Evolutionary conservation across 2,888 invertebrate species (phyloP), one percentile per base, ranked within the genome.

Genomic region (Protophormia terraenovae): DNA sequence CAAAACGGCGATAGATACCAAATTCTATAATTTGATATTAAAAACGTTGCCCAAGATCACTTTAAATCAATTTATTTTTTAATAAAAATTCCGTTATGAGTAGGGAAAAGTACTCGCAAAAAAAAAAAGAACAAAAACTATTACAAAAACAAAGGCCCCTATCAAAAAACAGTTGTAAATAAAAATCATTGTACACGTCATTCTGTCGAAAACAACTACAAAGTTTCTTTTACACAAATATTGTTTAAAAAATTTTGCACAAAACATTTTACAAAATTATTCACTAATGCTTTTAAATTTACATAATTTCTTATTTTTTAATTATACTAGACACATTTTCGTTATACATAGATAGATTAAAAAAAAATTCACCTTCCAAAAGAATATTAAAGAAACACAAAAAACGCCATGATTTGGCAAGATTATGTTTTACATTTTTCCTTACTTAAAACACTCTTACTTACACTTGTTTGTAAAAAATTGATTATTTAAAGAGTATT

Each of bases 171-270:
- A 53, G 14, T 24, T 53, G 53, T 53, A 53, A 53, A 58, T 16
- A 58, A 29, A 2, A 53, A 22, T 60, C 29, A 47, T 16, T 14
- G 78, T 69, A 58, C 78, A 78, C 78, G 78, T 78, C 78, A 78
- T 50, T 22, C 55, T 24, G 6, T 19, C 7, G 53, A 27, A 53
- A 8, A 12, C 12, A 14, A 4, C 50, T 50, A 50, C 2, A 12
- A 5, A 3, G 6, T 41, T 3, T 4, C 4, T n/a, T n/a, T 1
- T 14, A n/a, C 1, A 32, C 32, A 3, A 14, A 3, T 41, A 0
- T 3, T 41, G 3, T 41, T 1, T 14, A 14, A 12, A 14, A 41
- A 41, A n/a, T 38, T 4, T 38, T 38, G 14, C 4, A 41, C 35
- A 2, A 35, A 35, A 10, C 10, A 41, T 14, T 12, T 41, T n/a